Evolutionary conservation across 1,140 invertebrate genomes (phyloP).

Genomic region (Bilobella aurantiaca): DNA sequence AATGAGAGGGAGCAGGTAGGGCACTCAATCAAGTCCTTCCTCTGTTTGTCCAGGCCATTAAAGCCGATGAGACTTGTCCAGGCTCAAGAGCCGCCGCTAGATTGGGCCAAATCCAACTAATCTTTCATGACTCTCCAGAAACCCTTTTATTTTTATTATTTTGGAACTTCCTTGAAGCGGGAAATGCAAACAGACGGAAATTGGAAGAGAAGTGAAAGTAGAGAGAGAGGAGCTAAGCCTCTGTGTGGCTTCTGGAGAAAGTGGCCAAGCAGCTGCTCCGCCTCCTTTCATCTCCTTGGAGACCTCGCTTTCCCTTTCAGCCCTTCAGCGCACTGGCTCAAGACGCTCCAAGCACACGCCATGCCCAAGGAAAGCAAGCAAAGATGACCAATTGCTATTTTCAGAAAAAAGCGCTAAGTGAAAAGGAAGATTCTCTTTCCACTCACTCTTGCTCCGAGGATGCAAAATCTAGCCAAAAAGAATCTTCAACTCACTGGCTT

Average conservation of each 20-base stretch:
- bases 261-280: too few species aligned
- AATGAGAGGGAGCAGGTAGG: not conserved
- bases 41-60: not conserved
- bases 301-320: too few species aligned
- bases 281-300: not conserved
- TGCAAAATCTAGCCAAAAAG: slow-evolving; percentile 1
- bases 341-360: too few species aligned
- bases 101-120: not conserved
- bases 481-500: not conserved
- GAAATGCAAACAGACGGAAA: not conserved
- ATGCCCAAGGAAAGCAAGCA: not conserved
- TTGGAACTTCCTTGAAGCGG: not conserved
- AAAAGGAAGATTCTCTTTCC: slow-evolving; percentile 4
- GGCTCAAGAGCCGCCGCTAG: not conserved
- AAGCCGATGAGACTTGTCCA: not conserved
- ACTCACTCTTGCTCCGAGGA: not conserved
- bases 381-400: slow-evolving; percentile 5
- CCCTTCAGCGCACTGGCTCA: not conserved
- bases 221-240: not conserved
- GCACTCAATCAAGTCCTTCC: not conserved
- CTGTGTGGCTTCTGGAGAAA: too few species aligned
- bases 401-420: not conserved
- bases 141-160: not conserved
- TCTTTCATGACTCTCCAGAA: not conserved
- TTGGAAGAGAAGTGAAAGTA: not conserved